These are phyloP conservation scores for Cercopithecus mona DNA, from an alignment of 2,113 vertebrate species.

Conservation along the genomic window DNA sequence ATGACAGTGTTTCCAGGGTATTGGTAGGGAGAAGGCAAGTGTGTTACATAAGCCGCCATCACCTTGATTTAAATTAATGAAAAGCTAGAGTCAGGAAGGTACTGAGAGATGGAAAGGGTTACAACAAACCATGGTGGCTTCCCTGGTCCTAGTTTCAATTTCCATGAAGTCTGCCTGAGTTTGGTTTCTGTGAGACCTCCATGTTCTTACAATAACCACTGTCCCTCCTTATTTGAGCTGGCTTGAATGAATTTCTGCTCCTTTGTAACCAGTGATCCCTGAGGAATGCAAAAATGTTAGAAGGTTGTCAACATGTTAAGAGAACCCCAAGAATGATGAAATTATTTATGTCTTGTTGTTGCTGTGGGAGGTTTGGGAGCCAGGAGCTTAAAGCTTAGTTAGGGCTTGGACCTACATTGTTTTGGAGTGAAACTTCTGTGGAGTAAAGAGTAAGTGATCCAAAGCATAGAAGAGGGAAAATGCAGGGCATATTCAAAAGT, in stretches of 20 bases:
- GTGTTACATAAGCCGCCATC: neutral
- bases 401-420: neutral
- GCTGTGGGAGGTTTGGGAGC: neutral
- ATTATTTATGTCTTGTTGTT: neutral
- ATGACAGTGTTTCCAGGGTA: neutral
- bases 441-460: neutral
- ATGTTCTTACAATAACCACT: neutral
- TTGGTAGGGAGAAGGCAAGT: neutral
- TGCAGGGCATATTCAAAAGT: neutral
- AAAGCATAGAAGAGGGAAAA: neutral
- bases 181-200: neutral
- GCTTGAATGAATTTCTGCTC: neutral
- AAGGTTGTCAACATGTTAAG: neutral
- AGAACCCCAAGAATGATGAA: neutral
- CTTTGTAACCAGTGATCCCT: neutral
- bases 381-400: neutral
- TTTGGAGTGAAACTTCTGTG: neutral
- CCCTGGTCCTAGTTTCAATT: neutral
- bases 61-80: neutral
- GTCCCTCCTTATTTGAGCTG: neutral
- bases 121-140: neutral
- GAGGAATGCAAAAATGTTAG: neutral
- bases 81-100: neutral
- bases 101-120: neutral
- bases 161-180: neutral